Evolutionary conservation across 2,797 vertebrate species (phyloP).

Genomic region (Sebastolobus altivelis): DNA sequence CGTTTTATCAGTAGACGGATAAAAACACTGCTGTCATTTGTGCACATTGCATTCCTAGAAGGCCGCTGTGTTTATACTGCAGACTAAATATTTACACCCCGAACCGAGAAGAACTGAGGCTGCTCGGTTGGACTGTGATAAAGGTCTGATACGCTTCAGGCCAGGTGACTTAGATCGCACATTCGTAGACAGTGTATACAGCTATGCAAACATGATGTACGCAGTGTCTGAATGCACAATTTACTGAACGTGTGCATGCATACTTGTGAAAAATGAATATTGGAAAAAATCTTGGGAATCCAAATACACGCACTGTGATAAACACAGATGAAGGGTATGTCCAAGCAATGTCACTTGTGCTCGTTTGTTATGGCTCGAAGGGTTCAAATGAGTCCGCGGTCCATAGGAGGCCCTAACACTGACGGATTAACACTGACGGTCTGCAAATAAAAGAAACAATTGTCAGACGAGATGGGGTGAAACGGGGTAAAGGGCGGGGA

Average conservation of each 20-base stretch:
- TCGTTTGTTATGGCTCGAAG: conserved; percentile 12
- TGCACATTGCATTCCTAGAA: conserved; percentile 58
- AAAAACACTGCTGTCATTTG: conserved; percentile 35
- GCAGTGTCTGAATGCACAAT: neutral
- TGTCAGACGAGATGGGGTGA: neutral
- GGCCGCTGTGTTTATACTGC: conserved; percentile 67
- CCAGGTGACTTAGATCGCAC: conserved; percentile 52
- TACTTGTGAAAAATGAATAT: neutral
- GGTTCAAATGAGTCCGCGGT: conserved; percentile 32
- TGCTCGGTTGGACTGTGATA: conserved; percentile 55
- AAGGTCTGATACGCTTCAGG: conserved; percentile 45
- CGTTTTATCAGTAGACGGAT: conserved; percentile 46
- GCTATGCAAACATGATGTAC: conserved; percentile 45
- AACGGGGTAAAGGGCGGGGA: neutral
- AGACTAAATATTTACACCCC: conserved; percentile 77
- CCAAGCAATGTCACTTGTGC: conserved; percentile 33
- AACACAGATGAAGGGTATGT: conserved; percentile 27
- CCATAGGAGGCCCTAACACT: neutral
- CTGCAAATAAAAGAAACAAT: neutral
- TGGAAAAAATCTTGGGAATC: conserved; percentile 31
- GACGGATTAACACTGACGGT: neutral
- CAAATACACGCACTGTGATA: conserved; percentile 11
- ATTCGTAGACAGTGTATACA: conserved; percentile 32
- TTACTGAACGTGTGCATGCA: too few species aligned
- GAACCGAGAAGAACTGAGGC: conserved; percentile 53